These are phyloP conservation scores for Myotis brandtii DNA, from an alignment of 2,113 vertebrate species.

Conservation along the genomic window DNA sequence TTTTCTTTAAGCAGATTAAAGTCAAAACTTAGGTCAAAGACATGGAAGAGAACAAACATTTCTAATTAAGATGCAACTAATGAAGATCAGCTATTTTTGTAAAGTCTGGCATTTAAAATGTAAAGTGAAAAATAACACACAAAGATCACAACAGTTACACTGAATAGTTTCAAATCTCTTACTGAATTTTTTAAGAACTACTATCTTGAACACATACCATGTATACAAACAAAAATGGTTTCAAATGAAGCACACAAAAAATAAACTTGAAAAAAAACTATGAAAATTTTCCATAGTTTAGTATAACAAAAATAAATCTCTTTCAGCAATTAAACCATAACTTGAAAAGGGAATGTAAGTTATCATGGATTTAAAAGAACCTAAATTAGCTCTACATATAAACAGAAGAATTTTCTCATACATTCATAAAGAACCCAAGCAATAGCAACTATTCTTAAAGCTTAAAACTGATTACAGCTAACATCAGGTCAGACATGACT, in stretches of 20 bases:
- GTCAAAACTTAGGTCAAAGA: conserved; percentile 67
- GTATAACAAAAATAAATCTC: conserved; percentile 79
- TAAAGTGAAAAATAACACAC: conserved; percentile 55
- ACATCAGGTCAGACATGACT: conserved; percentile 71
- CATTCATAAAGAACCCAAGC: conserved; percentile 75
- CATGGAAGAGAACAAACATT: conserved; percentile 55
- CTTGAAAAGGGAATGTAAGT: conserved; percentile 77
- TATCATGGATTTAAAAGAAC: conserved; percentile 71
- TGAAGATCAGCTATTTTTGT: conserved; percentile 58
- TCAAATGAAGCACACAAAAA: conserved; percentile 74
- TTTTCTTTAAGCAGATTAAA: conserved; percentile 73
- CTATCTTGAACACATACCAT: conserved; percentile 68
- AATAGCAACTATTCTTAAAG: conserved; percentile 79
- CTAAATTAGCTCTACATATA: conserved; percentile 77
- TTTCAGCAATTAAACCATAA: conserved; percentile 74
- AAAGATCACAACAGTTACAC: conserved; percentile 62
- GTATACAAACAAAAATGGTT: conserved; percentile 68
- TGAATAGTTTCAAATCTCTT: conserved; percentile 62
- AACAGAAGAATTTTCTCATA: conserved; percentile 70
- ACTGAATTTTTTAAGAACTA: conserved; percentile 58
- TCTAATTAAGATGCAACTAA: conserved; percentile 65
- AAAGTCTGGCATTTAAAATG: conserved; percentile 72
- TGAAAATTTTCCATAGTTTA: conserved; percentile 67
- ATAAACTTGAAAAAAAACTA: conserved; percentile 74
- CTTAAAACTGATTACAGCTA: conserved; percentile 76